Evolutionary conservation across 2,113 vertebrate genomes (phyloP), one percentile per base, ranked within the genome.

Genomic region (Callocephalon fimbriatum): DNA sequence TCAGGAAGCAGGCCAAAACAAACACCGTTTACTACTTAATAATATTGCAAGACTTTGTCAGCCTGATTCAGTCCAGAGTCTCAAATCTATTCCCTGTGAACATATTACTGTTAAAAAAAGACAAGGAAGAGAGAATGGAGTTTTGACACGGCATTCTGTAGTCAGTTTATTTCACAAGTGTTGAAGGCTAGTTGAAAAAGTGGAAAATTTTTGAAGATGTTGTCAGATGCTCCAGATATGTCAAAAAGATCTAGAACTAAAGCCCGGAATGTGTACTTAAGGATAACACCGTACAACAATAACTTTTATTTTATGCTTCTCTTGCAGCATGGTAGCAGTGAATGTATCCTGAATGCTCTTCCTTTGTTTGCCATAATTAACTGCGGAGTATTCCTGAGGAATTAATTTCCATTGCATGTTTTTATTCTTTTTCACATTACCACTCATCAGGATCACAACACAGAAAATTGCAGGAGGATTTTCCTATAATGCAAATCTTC

Each of bases 131-230:
- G 63, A 84, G 76, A 95, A 89, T 63, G 66, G 91, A 96, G 86
- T 72, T 96, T 86, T 87, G 95, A 95, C 94, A 93, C 67, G 91
- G 94, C 95, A 96, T 70, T 78, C 80, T 56, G 68, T 59, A 96
- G 86, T 95, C 94, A 96, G 86, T 97, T 96, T 96, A 77, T 96
- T 95, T 96, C 91, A 91, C 86, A 97, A 96, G 95, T 97, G 95
- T 97, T 96, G 95, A 97, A 97, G 94, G 91, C 93, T 93, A 93
- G 93, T 89, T 74, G 89, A 96, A 86, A 96, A 97, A 91, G 94
- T 78, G 93, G 95, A 96, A 95, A 92, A 77, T 89, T 95, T 95
- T 81, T 96, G 54, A 96, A 91, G 91, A 92, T 89, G 83, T 92
- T 96, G 93, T 93, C 95, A 93, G 93, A 96, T 93, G 96, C 95